Evolutionary conservation across 2,888 invertebrate species (phyloP), one percentile per base, ranked within the genome.

Genomic region (Hypomecis punctinalis): DNA sequence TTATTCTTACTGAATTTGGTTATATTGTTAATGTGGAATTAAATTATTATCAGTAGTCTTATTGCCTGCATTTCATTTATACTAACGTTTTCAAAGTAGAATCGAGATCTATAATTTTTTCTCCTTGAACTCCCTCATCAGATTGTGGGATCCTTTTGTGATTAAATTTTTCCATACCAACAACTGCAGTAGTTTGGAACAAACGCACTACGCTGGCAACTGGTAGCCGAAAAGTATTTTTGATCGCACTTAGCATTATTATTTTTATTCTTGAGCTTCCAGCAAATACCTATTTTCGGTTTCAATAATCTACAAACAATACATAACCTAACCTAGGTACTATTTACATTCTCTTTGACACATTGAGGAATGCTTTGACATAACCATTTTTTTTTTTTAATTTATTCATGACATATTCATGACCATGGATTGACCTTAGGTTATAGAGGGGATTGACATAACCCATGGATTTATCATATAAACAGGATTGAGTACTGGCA

Each of bases 121-220:
- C 97, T 48, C 97, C 97, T 63, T 94, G 94, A 0, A 96, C 96
- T 53, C 97, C 97, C 81, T 97, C 96, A 83, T 97, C 97, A 9
- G 84, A 83, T 0, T 90, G 81, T 8, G 93, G 92, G 64, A 93
- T 89, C 53, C 89, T 81, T 71, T 91, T 93, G 71, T 90, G 91
- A 63, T 88, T 84, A 74, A 93, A 93, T 70, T 83, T 89, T 62
- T 92, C 90, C 0, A 84, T 84, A 0, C 83, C 72, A 48, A 77
- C 74, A 1, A 84, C 76, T 1, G 77, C 70, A 1, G 88, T 78
- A 0, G 89, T 90, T 73, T 90, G 88, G 42, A 92, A 81, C 23
- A 86, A 73, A 7, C 91, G 82, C 39, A 73, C 73, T 5, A 85
- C 62, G 66, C 69, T 81, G 36, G 67, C 75, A 6, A 80, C 68